Evolutionary conservation across 2,888 invertebrate species (phyloP).

Genomic region (Morpho deidamia): DNA sequence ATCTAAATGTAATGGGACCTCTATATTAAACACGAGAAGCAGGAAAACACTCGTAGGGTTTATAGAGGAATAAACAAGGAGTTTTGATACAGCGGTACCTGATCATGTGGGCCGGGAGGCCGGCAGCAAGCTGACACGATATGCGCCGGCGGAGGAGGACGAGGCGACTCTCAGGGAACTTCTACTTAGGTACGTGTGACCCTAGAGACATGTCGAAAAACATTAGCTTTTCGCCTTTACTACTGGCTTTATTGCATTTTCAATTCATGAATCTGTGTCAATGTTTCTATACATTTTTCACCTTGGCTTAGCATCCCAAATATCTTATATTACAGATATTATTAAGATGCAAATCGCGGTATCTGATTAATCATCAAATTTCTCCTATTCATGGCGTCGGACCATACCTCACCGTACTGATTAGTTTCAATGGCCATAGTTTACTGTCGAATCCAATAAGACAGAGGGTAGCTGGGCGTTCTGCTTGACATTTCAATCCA

Average conservation of each 20-base stretch:
- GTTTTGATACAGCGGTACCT: conserved; percentile 75
- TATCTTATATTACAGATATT: conserved; percentile 72
- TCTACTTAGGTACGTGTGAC: conserved; percentile 89
- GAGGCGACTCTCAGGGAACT: conserved; percentile 96
- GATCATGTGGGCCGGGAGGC: conserved; percentile 77
- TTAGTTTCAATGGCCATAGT: conserved; percentile 64
- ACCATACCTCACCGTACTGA: conserved; percentile 45
- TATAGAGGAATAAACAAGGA: conserved; percentile 54
- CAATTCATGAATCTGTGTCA: conserved; percentile 48
- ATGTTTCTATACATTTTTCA: conserved; percentile 52
- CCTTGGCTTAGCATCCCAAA: conserved; percentile 68
- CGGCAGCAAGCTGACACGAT: conserved; percentile 83
- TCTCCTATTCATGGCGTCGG: conserved; percentile 47
- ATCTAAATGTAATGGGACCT: no score
- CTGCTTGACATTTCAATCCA: conserved; percentile 27
- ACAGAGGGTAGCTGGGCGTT: conserved; percentile 22
- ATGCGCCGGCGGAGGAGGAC: conserved; percentile 92
- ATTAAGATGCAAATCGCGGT: conserved; percentile 50
- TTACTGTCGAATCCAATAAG: conserved; percentile 24
- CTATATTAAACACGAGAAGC: neutral
- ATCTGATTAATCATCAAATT: conserved; percentile 50
- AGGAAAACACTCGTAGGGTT: neutral
- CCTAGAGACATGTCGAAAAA: conserved; percentile 46
- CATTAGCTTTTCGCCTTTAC: conserved; percentile 63
- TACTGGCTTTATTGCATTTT: conserved; percentile 59